Conservation (phyloP, 2,888 invertebrate genomes). For the Urechis unicinctus region DNA sequence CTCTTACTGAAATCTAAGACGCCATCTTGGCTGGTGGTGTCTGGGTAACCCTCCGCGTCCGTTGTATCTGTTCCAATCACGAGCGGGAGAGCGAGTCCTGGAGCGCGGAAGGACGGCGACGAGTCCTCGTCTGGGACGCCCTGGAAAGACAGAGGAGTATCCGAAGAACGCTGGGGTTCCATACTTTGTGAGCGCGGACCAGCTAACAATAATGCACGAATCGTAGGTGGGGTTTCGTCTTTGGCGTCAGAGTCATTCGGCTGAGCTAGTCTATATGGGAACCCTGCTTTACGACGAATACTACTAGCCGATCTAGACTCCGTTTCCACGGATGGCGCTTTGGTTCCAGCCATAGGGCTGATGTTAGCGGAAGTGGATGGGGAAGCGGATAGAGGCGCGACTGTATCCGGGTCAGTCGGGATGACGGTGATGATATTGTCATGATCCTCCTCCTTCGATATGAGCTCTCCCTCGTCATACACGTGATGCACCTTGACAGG, state of each 20-base stretch:
- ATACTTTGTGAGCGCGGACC: not conserved
- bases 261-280: conserved; percentile 12
- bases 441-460: conserved; percentile 6
- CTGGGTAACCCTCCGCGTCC: not conserved
- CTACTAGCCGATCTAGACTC: conserved; percentile 6
- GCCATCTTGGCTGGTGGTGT: not conserved
- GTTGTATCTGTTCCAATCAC: not conserved
- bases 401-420: conserved; percentile 15
- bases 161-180: not conserved
- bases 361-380: not conserved
- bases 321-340: not conserved
- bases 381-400: not conserved
- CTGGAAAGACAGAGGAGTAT: not conserved
- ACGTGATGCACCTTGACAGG: conserved; percentile 20
- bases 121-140: not conserved
- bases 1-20: not conserved
- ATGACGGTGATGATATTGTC: conserved; percentile 15
- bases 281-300: conserved; percentile 12
- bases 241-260: not conserved
- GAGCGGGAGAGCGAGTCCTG: not conserved
- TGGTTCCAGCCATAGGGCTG: not conserved
- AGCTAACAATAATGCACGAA: not conserved
- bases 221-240: not conserved
- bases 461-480: conserved; percentile 7
- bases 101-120: not conserved